Conservation (phyloP, 2,888 invertebrate species). For the Drosophila neonasuta region DNA sequence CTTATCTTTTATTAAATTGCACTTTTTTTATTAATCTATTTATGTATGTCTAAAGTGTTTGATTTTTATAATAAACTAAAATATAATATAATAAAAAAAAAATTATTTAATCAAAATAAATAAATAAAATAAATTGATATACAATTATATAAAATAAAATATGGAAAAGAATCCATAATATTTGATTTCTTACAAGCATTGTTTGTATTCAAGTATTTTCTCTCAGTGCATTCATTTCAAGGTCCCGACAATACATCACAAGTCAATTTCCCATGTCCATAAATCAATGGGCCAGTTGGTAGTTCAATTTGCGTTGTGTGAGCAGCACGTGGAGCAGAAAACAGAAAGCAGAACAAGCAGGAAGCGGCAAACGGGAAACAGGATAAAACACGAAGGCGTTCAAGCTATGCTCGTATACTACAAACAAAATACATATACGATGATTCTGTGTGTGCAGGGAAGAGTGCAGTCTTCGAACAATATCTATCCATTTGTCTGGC, state of each 20-base stretch:
- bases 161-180: too few species aligned
- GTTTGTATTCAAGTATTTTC: not conserved
- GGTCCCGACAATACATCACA: constrained; percentile 69
- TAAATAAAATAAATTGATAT: too few species aligned
- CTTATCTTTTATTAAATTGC: too few species aligned
- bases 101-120: too few species aligned
- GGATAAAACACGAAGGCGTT: constrained; percentile 26
- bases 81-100: too few species aligned
- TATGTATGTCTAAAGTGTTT: too few species aligned
- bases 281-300: constrained; percentile 61
- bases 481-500: constrained; percentile 70
- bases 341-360: constrained; percentile 40
- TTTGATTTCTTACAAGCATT: not conserved
- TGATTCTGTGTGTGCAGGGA: not conserved
- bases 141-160: too few species aligned
- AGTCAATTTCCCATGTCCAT: constrained; percentile 71
- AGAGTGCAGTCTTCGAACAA: constrained; percentile 7
- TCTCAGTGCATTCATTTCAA: constrained; percentile 52
- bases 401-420: constrained; percentile 6
- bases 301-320: constrained; percentile 54
- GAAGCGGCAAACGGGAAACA: constrained; percentile 32
- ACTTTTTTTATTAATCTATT: too few species aligned
- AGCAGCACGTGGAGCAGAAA: not conserved
- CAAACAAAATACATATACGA: not conserved
- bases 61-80: too few species aligned